Evolutionary conservation across 2,888 invertebrate species (phyloP), one percentile per base, ranked within the genome.

Genomic region (Dryobota labecula): DNA sequence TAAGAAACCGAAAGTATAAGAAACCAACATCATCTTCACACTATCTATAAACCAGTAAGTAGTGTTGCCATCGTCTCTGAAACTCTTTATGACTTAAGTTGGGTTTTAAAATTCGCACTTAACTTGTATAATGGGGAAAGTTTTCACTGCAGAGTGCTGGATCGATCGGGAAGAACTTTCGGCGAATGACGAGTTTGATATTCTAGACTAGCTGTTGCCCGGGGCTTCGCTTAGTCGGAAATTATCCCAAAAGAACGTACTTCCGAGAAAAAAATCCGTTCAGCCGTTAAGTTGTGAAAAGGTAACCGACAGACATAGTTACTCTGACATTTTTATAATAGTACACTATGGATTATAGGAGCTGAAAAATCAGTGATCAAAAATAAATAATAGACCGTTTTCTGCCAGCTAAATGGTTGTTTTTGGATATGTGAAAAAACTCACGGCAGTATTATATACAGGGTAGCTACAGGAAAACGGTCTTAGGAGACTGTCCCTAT

Each of bases 31-130:
- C 2, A 62, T 62, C 7, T n/a, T 53, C 38, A 38, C 53, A 30
- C 74, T 64, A 64, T 64, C 45, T 24, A 65, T 56, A 56, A 15
- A 54, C 24, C 38, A 47, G 20, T 27, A 24, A 70, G 18, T 27
- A 60, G 60, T 43, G 47, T 15, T 47, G 30, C 70, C 30, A 74
- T 49, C 54, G 24, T 30, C 60, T 56, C 6, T 3, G 0, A 47
- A 76, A 61, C 47, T 56, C 60, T 69, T 82, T 73, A 82, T 41
- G 73, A 51, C 43, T 20, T 61, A 67, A 78, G 68, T 82, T 82
- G 2, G 36, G 54, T 73, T 77, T 79, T 79, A 79, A 77, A 77
- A 77, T 67, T 67, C 63, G 41, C 67, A 73, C 73, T 82, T 63
- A 68, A 70, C 58, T 65, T 68, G 13, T 54, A 56, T 73, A 73